Conservation (phyloP, 1,140 invertebrate genomes). For the Halictus rubicundus region DNA sequence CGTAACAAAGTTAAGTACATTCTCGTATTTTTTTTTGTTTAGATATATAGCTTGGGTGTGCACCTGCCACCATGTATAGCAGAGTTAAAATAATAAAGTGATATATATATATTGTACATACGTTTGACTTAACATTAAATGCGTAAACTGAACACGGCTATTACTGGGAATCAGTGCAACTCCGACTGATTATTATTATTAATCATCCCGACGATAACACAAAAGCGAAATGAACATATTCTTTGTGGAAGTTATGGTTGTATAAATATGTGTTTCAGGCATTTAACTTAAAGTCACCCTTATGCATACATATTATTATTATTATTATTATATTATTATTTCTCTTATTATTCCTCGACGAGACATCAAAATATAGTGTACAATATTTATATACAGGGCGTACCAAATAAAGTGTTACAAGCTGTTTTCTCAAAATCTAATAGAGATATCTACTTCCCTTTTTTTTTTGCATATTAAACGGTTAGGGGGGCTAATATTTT, state of each 20-base stretch:
- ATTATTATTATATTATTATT: slow-evolving; percentile 1
- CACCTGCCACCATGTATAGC: slow-evolving; percentile 78
- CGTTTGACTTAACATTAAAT: slow-evolving; percentile 38
- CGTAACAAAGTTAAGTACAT: slow-evolving; percentile 59
- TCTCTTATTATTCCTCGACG: slow-evolving; percentile 9
- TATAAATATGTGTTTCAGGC: background rate
- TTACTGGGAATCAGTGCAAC: slow-evolving; percentile 66
- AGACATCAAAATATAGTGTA: slow-evolving; percentile 21
- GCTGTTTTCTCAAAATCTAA: too few species aligned
- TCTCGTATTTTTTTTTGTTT: slow-evolving; percentile 19
- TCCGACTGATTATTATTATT: slow-evolving; percentile 60
- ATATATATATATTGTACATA: slow-evolving; percentile 57
- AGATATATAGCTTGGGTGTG: slow-evolving; percentile 78
- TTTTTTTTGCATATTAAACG: too few species aligned
- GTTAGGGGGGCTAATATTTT: too few species aligned
- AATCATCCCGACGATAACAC: slow-evolving; percentile 70
- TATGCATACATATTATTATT: slow-evolving; percentile 11
- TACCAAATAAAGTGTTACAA: too few species aligned
- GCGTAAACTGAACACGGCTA: slow-evolving; percentile 58
- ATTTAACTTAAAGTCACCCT: slow-evolving; percentile 10
- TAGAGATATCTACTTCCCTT: too few species aligned
- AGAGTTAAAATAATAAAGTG: slow-evolving; percentile 67
- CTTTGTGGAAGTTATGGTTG: background rate
- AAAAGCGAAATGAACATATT: background rate
- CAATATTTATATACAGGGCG: too few species aligned